These are phyloP conservation scores for Stigmatopora nigra DNA, from an alignment of 2,113 vertebrate species.

Conservation along the genomic window DNA sequence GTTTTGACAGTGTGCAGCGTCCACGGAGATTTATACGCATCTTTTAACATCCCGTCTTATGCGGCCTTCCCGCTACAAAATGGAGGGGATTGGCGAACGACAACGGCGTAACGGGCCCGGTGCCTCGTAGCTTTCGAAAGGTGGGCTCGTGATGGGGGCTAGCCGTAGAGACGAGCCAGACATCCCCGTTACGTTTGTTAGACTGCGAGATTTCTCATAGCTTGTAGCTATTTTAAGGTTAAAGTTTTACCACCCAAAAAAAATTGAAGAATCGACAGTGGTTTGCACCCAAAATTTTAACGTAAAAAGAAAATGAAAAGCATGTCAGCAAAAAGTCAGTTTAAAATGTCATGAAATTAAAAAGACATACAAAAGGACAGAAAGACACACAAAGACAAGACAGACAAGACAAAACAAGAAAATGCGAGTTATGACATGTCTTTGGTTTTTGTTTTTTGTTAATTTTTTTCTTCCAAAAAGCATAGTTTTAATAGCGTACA, in stretches of 20 bases:
- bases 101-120: conserved; percentile 78
- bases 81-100: conserved; percentile 83
- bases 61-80: conserved; percentile 72
- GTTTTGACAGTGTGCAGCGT: conserved; percentile 27
- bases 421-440: conserved; percentile 73
- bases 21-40: conserved; percentile 15
- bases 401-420: conserved; percentile 75
- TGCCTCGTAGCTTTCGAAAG: conserved; percentile 75
- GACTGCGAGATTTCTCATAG: conserved; percentile 88
- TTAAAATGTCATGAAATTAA: conserved; percentile 43
- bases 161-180: conserved; percentile 79
- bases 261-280: conserved; percentile 22
- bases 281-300: conserved; percentile 24
- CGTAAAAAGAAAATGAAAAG: conserved; percentile 21
- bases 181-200: conserved; percentile 87
- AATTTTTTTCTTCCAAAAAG: conserved; percentile 46
- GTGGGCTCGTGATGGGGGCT: conserved; percentile 75
- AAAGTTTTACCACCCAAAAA: background rate
- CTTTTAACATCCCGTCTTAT: conserved; percentile 30
- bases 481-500: conserved; percentile 36
- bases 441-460: conserved; percentile 29
- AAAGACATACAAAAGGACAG: conserved; percentile 53
- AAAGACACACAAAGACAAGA: conserved; percentile 63
- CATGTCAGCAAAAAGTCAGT: conserved; percentile 23
- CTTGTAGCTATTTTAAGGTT: conserved; percentile 57